Evolutionary conservation across 2,888 invertebrate species (phyloP), one percentile per base, ranked within the genome.

Genomic region (Drosophila anomelani): DNA sequence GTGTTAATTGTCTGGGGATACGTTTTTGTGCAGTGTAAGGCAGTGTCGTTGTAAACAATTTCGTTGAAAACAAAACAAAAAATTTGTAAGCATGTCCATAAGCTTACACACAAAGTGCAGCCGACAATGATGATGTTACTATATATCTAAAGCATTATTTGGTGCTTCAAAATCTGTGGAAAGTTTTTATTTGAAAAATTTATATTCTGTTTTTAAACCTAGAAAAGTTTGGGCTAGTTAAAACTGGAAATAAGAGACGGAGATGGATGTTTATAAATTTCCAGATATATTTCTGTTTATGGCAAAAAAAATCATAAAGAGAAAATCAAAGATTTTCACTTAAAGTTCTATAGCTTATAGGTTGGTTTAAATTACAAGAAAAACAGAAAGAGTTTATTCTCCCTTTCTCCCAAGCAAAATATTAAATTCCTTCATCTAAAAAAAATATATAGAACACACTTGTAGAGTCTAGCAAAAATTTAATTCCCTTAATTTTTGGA

Each of bases 61-160:
- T n/a, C 23, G 34, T 38, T 10, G n/a, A 20, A 61, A 39, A 10
- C 20, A 39, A 34, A 43, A 26, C 26, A 26, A 26, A 51, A 49
- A 20, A 17, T n/a, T 55, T 70, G 56, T 51, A 63, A 55, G 53
- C 77, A 76, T 83, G 76, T 36, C 84, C 86, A 81, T 86, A 83
- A 76, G 46, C 15, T 67, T 49, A 66, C 53, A 70, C 60, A 85
- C 76, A 85, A 80, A 86, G 80, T 78, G 81, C 76, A 81, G 71
- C 80, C 83, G 81, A 60, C 75, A 41, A 32, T 44, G 8, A 44
- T 44, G 13, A 44, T 23, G 12, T 23, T 43, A 20, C 12, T 43
- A 20, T 43, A 43, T 43, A 20, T 43, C 43, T 13, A 43, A 43
- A 12, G 4, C n/a, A 29, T 29, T n/a, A 3, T 51, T 13, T 20